Evolutionary conservation across 2,113 vertebrate genomes (phyloP), one percentile per base, ranked within the genome.

Genomic region (Boleophthalmus pectinirostris): DNA sequence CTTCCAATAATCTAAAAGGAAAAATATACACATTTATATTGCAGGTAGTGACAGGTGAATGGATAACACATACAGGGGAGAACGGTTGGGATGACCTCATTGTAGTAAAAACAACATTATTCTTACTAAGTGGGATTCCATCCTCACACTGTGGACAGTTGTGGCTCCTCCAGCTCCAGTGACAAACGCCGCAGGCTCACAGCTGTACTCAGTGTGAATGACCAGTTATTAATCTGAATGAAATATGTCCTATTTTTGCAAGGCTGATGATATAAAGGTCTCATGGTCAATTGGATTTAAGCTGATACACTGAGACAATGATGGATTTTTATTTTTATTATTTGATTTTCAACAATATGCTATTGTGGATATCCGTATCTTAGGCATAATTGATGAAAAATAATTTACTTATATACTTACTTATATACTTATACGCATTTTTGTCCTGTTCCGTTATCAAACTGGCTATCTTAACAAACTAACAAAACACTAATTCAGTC

Each of bases 71-170:
- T 64, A 64, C 61, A 64, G 18, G 18, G n/a, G 33, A 64, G 18
- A 20, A 35, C 2, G 33, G 61, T 35, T 64, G 61, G 74, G 81
- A 81, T 85, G 79, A 85, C 90, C 78, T 91, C 90, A 90, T 71
- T 85, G 79, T 72, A 90, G 87, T 86, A 88, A 89, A 66, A 87
- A 73, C 81, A 68, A 69, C 80, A 82, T 85, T 85, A 81, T 77
- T 84, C 77, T 81, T 58, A 33, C 79, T 71, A 85, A 86, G 65
- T 70, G 74, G 73, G 85, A 90, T 83, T 83, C 69, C 79, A 87
- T 82, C 73, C 74, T 82, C 64, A 72, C 60, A 79, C 73, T 81
- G 76, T 75, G 80, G 83, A 84, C 68, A 82, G 72, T 78, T 23
- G 69, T 64, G 72, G 78, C 64, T 78, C 51, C 74, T 78, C 70